Evolutionary conservation across 2,888 invertebrate genomes (phyloP), one percentile per base, ranked within the genome.

Genomic region (Lamellibrachia satsuma): DNA sequence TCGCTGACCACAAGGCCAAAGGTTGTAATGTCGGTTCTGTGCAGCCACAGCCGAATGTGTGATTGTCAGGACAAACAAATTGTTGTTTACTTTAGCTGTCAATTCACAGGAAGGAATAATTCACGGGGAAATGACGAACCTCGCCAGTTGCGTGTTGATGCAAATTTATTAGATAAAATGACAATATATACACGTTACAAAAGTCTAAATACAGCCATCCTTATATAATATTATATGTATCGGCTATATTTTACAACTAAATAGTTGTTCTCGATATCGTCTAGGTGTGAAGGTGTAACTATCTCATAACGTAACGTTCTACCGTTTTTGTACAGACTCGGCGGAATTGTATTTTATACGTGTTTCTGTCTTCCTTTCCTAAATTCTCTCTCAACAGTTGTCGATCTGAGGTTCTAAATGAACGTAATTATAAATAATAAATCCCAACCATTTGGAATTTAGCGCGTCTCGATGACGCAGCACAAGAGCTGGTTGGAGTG

Each of bases 81-180:
- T 1, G 6, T 60, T 15, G 75, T 75, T 75, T 75, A 57, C 75
- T 15, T 75, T 75, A 75, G n/a, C 75, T 22, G n/a, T 75, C 7
- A n/a, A 75, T 15, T 75, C 4, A 75, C 75, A 15, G 75, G 22
- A 22, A 75, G 75, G 75, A 75, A 22, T 15, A 75, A 15, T 75
- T 22, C 22, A 75, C 75, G 75, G 22, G 11, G 22, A 75, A 75
- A 15, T 15, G 22, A 75, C 75, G 75, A 75, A 22, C 15, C 15
- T 75, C 11, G 22, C 22, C 75, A 75, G 4, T 22, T 75, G 15
- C 15, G 75, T 75, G 22, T 75, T 75, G 6, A 75, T 75, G n/a
- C 22, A 75, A 75, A 75, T 75, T 75, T 75, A 75, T 75, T 75
- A 75, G 75, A 22, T 75, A 75, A 75, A 75, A 75, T 75, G 75